Evolutionary conservation across 1,140 invertebrate genomes (phyloP), one percentile per base, ranked within the genome.

Genomic region (Magallana angulata): DNA sequence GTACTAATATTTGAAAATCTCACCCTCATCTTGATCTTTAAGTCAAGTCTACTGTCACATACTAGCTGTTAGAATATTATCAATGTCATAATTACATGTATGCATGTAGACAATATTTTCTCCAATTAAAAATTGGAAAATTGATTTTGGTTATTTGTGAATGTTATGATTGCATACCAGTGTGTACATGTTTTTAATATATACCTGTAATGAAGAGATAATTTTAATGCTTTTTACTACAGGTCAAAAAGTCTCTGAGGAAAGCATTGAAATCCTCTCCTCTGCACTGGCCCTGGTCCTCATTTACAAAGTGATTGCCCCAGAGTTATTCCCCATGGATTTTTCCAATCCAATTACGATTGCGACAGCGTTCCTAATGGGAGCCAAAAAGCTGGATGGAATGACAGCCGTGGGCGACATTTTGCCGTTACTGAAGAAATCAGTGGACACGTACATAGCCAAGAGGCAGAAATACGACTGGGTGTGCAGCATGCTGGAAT

Each of bases 261-360:
- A 82, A n/a, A 56, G 58, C 16, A 18, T 58, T 8, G 81, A 57
- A 24, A n/a, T 82, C 6, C 11, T 82, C n/a, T 82, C 81, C 4
- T 18, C 81, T 24, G 81, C 81, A 8, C 16, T 82, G 7, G 81
- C 81, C 48, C 81, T 82, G 81, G 16, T 82, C 16, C 57, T 82
- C 8, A 58, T 82, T 8, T 4, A 16, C 6, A 82, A 82, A 57
- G 18, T 82, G 30, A 57, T 82, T n/a, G 81, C n/a, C 9, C 81
- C 81, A 58, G 81, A 82, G 81, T 57, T 58, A 58, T 82, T 82
- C 48, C 81, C 81, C 24, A 30, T 76, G 24, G 68, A 76, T 16
- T 12, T 82, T 57, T 57, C 56, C 9, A 16, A 82, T 57, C 14
- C n/a, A n/a, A 4, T 18, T n/a, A 58, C 12, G 12, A 16, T 57